A percentile compares a stretch with the other conserved stretches of the same genome.
Evolutionary conservation across 2,113 vertebrate genomes (phyloP).

Genomic region (Archilochus colubris): DNA sequence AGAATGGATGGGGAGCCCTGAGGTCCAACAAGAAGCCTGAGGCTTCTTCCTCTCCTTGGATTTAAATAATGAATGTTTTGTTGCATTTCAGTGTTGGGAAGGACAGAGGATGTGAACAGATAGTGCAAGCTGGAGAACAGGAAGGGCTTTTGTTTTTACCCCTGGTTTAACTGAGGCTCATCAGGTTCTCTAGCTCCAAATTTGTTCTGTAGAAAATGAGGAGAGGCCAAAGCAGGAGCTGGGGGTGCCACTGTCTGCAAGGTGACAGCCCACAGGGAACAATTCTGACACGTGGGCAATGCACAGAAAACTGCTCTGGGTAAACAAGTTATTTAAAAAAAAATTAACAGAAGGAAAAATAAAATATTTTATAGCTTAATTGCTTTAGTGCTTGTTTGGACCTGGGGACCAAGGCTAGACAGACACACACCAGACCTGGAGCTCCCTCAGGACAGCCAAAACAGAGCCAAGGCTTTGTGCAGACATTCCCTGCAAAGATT

Average conservation of each 20-base stretch:
- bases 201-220: not conserved
- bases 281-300: accelerated
- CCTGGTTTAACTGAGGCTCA: not conserved
- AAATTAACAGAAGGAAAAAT: not conserved
- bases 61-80: not conserved
- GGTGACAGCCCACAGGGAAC: not conserved
- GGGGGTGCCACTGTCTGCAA: not conserved
- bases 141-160: not conserved
- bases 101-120: not conserved
- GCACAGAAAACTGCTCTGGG: not conserved
- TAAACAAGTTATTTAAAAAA: not conserved
- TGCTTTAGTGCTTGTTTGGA: not conserved
- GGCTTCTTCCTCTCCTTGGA: not conserved
- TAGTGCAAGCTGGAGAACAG: not conserved
- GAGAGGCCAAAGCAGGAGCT: not conserved
- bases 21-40: accelerated
- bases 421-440: not conserved
- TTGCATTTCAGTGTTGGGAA: not conserved
- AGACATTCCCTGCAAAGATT: not conserved
- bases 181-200: not conserved
- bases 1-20: not conserved
- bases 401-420: not conserved
- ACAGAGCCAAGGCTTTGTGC: not conserved
- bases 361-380: not conserved
- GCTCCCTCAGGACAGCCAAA: not conserved